Conservation (phyloP, 2,113 vertebrate species). For the Morone chrysops region DNA sequence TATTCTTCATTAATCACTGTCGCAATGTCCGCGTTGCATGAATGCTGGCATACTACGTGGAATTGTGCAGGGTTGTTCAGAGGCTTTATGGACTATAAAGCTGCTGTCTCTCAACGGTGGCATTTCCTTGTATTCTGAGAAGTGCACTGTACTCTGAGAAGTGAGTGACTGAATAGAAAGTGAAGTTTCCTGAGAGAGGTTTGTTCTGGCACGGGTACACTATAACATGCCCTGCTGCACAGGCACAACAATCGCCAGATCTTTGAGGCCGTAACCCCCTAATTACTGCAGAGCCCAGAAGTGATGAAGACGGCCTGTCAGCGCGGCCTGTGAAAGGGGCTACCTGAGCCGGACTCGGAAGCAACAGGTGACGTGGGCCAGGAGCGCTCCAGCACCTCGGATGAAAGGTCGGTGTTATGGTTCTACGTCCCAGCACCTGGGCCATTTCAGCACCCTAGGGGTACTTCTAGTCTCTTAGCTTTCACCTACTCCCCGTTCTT, state of each 20-base stretch:
- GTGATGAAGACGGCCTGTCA: conserved; percentile 74
- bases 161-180: conserved; percentile 70
- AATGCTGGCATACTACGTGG: conserved; percentile 43
- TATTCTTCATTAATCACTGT: conserved; percentile 63
- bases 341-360: conserved; percentile 69
- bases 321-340: conserved; percentile 56
- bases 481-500: conserved; percentile 59
- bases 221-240: conserved; percentile 61
- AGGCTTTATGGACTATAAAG: conserved; percentile 60
- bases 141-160: conserved; percentile 62
- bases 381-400: conserved; percentile 65
- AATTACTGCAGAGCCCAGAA: conserved; percentile 65
- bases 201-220: conserved; percentile 74
- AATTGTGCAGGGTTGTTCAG: conserved; percentile 40
- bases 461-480: conserved; percentile 73
- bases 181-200: conserved; percentile 80
- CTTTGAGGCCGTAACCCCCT: conserved; percentile 75
- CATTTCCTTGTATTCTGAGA: conserved; percentile 79
- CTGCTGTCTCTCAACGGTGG: conserved; percentile 65
- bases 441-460: conserved; percentile 70
- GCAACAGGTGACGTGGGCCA: conserved; percentile 65
- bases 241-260: conserved; percentile 68
- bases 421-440: conserved; percentile 64
- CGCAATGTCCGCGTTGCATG: conserved; percentile 16
- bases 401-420: conserved; percentile 75